Evolutionary conservation across 2,797 vertebrate species (phyloP).

Genomic region (Limnodromus scolopaceus): DNA sequence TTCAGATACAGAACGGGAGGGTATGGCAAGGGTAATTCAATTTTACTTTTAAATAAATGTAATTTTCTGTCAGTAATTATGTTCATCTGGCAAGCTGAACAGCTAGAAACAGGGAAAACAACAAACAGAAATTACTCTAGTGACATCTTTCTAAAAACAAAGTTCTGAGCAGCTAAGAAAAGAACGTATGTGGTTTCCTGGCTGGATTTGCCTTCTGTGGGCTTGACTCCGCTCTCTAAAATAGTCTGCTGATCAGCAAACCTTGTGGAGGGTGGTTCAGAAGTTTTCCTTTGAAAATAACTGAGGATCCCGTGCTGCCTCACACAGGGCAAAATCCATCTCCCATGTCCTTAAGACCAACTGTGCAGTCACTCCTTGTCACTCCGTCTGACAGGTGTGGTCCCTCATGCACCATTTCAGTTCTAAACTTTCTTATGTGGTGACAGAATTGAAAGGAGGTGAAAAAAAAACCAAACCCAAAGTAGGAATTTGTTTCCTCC

Average conservation of each 20-base stretch:
- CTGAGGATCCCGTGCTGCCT: neutral
- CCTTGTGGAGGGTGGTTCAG: neutral
- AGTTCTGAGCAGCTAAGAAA: neutral
- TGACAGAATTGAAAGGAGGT: neutral
- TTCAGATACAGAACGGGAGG: neutral
- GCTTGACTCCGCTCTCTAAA: neutral
- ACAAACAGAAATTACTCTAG: conserved; percentile 21
- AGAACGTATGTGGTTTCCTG: neutral
- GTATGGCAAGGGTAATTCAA: conserved; percentile 23
- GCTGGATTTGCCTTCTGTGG: neutral
- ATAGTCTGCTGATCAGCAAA: neutral
- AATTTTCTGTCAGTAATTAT: conserved; percentile 40
- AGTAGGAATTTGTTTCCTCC: neutral
- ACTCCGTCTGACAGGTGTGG: neutral
- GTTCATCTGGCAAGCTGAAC: conserved; percentile 34
- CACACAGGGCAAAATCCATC: neutral
- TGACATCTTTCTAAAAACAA: neutral
- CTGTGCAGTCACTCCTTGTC: neutral
- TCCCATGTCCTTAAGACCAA: neutral
- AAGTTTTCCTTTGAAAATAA: neutral
- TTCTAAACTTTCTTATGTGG: neutral
- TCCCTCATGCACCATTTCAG: neutral
- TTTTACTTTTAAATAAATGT: conserved; percentile 41
- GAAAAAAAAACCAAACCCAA: neutral
- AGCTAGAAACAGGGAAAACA: conserved; percentile 27